Conservation (phyloP, 2,113 vertebrate genomes). For the Eclectus roratus region DNA sequence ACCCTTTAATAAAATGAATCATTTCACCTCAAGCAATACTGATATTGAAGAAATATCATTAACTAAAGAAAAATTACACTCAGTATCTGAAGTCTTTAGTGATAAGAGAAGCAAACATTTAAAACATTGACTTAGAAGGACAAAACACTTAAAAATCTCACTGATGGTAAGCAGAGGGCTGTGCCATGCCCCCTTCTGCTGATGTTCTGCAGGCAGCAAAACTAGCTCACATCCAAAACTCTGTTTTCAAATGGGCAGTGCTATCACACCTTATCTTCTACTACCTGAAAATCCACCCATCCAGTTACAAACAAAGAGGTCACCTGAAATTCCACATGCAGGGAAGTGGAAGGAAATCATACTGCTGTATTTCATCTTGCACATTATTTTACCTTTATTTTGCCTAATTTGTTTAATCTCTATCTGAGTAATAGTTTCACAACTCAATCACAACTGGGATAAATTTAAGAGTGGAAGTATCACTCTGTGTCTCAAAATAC, state of each 20-base stretch:
- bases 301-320: fast-evolving
- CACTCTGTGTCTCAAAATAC: neutral
- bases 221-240: neutral
- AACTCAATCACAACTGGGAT: neutral
- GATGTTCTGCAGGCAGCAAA: neutral
- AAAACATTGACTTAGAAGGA: neutral
- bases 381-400: neutral
- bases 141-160: neutral
- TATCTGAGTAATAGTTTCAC: neutral
- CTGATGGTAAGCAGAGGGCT: neutral
- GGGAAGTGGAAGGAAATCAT: neutral
- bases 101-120: neutral
- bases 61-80: neutral
- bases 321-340: neutral
- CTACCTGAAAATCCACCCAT: neutral
- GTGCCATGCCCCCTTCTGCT: neutral
- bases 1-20: neutral
- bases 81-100: neutral
- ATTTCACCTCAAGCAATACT: neutral
- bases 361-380: neutral
- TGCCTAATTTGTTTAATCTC: neutral
- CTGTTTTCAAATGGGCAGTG: neutral
- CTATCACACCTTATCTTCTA: neutral
- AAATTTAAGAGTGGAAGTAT: neutral
- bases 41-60: neutral